phyloP scores from a whole-genome alignment of 2,888 invertebrate species.

The Automeris io region DNA sequence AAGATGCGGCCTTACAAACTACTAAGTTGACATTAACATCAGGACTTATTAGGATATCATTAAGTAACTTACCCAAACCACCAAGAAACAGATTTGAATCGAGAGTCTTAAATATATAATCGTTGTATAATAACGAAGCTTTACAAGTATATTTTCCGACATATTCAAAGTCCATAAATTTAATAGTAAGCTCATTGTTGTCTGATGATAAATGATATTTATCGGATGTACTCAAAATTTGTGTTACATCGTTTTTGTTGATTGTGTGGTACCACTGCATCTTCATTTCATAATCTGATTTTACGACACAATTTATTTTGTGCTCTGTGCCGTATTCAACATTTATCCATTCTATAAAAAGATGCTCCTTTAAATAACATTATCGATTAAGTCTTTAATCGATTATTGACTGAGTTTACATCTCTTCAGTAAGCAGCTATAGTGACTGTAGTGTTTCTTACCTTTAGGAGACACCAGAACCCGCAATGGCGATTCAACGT shows the following conservation, averaged over 20 bases:
- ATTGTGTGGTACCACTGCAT: constrained; percentile 16
- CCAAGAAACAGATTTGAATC: constrained; percentile 9
- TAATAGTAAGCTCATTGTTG: constrained; percentile 14
- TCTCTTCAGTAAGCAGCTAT: background rate
- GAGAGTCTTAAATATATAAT: constrained; percentile 9
- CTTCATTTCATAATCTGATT: constrained; percentile 15
- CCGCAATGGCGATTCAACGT: background rate
- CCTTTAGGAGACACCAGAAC: background rate
- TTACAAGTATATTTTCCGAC: constrained; percentile 15
- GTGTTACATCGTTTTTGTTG: constrained; percentile 5
- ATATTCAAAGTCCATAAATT: constrained; percentile 16
- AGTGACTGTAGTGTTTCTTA: too few species aligned
- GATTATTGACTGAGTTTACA: background rate
- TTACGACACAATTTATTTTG: constrained; percentile 17
- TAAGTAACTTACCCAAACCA: background rate
- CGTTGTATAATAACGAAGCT: constrained; percentile 12
- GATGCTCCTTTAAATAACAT: too few species aligned
- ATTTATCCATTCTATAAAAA: constrained; percentile 10
- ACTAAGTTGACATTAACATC: too few species aligned
- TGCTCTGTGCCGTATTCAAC: constrained; percentile 13
- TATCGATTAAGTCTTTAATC: too few species aligned
- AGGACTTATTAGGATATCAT: too few species aligned
- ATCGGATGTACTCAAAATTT: constrained; percentile 11
- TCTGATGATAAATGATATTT: constrained; percentile 14
- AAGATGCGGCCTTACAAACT: too few species aligned